These are phyloP conservation scores for Vipera ursinii DNA, from an alignment of 2,797 vertebrate species.

Conservation along the genomic window DNA sequence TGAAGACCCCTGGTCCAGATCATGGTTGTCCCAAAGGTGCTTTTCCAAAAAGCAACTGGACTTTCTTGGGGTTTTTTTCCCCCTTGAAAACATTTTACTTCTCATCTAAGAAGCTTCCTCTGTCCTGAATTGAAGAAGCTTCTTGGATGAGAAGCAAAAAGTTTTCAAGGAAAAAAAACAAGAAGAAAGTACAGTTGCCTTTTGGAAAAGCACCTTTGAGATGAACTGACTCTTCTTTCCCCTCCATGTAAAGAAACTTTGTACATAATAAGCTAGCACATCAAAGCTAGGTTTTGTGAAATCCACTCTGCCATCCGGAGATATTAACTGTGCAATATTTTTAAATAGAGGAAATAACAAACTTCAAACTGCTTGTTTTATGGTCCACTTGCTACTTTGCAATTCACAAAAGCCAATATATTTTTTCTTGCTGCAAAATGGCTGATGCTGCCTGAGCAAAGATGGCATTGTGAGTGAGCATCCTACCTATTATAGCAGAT, in stretches of 20 bases:
- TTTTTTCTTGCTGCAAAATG: not conserved
- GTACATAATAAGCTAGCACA: not conserved
- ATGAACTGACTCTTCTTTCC: not conserved
- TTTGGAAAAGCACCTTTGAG: not conserved
- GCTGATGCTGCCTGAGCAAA: not conserved
- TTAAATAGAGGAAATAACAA: not conserved
- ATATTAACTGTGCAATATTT: not conserved
- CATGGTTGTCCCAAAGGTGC: not conserved
- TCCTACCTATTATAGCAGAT: not conserved
- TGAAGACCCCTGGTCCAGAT: not conserved
- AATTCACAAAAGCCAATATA: not conserved
- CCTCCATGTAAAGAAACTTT: not conserved
- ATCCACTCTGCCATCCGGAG: not conserved
- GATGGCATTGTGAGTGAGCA: not conserved
- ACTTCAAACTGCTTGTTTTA: not conserved
- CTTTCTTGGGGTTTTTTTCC: not conserved
- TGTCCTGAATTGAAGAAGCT: not conserved
- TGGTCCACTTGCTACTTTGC: not conserved
- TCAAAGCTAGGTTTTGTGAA: not conserved
- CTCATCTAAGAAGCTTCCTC: not conserved
- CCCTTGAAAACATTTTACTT: not conserved
- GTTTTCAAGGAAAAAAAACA: not conserved
- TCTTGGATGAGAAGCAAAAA: not conserved
- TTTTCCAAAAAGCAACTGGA: not conserved
- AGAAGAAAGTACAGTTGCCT: not conserved